These are phyloP conservation scores for Beris morrisii DNA, from an alignment of 2,888 invertebrate species.

Conservation along the genomic window DNA sequence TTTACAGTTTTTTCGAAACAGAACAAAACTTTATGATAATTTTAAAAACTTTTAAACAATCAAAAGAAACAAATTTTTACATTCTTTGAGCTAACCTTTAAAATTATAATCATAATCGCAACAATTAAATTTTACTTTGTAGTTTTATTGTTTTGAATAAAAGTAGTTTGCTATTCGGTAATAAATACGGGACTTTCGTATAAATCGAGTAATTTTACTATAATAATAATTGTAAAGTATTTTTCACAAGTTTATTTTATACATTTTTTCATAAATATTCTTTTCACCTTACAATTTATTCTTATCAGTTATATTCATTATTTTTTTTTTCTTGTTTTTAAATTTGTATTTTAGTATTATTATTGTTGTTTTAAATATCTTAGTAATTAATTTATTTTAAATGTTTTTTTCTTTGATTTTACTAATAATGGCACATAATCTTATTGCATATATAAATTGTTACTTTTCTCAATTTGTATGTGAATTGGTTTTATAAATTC, in stretches of 20 bases:
- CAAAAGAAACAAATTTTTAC: neutral
- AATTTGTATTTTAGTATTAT: constrained; percentile 1
- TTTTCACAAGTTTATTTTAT: constrained; percentile 1
- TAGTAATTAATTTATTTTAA: constrained; percentile 14
- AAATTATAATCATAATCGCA: constrained; percentile 35
- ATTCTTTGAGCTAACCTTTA: constrained; percentile 21
- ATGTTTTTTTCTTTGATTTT: constrained; percentile 34
- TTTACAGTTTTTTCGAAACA: constrained; percentile 20
- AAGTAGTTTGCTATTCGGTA: neutral
- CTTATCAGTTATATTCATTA: neutral
- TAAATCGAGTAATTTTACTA: neutral
- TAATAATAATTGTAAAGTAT: neutral
- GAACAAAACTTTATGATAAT: constrained; percentile 5
- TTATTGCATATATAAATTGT: constrained; percentile 52
- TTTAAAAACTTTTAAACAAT: neutral
- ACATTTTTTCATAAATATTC: neutral
- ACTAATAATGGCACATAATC: constrained; percentile 56
- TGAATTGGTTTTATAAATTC: neutral
- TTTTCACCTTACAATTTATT: constrained; percentile 1
- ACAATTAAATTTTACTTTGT: constrained; percentile 23
- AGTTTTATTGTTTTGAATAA: neutral
- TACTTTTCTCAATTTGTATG: constrained; percentile 30
- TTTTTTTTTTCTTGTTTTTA: neutral
- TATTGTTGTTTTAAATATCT: constrained; percentile 28
- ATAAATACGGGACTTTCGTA: neutral